phyloP scores from a whole-genome alignment of 2,888 invertebrate genomes.

The Cheilosia grossa region DNA sequence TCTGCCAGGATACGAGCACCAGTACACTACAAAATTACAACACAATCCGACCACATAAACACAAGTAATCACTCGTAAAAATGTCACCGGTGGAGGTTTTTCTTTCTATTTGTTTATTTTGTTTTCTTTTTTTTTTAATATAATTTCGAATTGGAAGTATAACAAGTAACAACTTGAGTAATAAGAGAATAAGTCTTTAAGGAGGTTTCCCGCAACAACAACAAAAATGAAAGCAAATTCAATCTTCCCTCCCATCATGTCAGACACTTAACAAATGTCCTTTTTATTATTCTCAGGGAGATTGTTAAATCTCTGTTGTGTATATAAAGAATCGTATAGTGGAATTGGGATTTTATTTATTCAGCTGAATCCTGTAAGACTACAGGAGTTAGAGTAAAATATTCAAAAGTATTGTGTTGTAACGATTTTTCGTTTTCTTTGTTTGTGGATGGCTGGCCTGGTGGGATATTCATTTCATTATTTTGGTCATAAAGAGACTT shows the following conservation, averaged over 20 bases:
- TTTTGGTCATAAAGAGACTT: constrained; percentile 51
- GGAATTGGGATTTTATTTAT: constrained; percentile 70
- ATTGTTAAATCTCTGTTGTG: constrained; percentile 62
- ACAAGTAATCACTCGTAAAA: constrained; percentile 10
- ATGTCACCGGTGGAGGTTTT: background rate
- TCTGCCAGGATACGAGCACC: background rate
- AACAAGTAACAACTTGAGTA: constrained; percentile 32
- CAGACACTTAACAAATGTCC: constrained; percentile 69
- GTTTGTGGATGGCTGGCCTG: background rate
- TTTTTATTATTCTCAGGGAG: constrained; percentile 69
- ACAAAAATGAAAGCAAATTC: constrained; percentile 35
- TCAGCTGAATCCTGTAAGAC: constrained; percentile 40
- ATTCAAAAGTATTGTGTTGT: constrained; percentile 45
- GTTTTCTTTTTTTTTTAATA: constrained; percentile 22
- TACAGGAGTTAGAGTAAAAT: constrained; percentile 32
- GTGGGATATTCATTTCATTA: constrained; percentile 14
- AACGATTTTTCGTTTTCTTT: background rate
- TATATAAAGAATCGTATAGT: constrained; percentile 39
- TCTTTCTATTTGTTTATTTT: too few species aligned
- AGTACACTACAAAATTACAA: background rate
- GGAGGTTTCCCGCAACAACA: background rate
- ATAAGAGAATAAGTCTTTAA: constrained; percentile 38
- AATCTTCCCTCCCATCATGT: constrained; percentile 38
- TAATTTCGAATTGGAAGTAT: constrained; percentile 33
- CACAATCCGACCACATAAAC: background rate